phyloP scores from a whole-genome alignment of 2,888 invertebrate species.

The Lymantria monacha region DNA sequence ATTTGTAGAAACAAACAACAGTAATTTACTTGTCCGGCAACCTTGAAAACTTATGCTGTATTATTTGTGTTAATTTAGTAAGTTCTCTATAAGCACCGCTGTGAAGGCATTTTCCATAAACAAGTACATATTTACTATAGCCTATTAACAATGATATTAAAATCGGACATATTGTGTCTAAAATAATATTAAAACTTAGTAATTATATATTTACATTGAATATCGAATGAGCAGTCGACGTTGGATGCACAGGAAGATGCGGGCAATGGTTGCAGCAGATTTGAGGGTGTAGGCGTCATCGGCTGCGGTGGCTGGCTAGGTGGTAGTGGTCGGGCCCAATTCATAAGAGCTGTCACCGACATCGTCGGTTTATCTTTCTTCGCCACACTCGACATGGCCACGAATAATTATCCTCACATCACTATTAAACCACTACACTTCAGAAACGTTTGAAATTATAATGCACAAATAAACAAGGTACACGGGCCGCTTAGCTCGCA shows the following conservation, averaged over 20 bases:
- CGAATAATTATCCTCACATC: constrained; percentile 76
- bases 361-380: constrained; percentile 94
- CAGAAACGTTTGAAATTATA: constrained; percentile 34
- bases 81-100: constrained; percentile 6
- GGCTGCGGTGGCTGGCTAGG: constrained; percentile 62
- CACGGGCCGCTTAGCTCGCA: constrained; percentile 33
- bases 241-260: constrained; percentile 57
- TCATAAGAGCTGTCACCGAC: constrained; percentile 92
- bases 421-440: constrained; percentile 63
- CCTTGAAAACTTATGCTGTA: constrained; percentile 21
- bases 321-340: constrained; percentile 83
- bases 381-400: constrained; percentile 84
- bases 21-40: constrained; percentile 6
- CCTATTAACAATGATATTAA: too few relatives aligned
- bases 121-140: constrained; percentile 4
- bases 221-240: constrained; percentile 72
- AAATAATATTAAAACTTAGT: not conserved
- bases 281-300: constrained; percentile 50
- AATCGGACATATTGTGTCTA: too few relatives aligned
- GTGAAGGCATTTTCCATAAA: constrained; percentile 6
- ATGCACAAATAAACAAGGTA: constrained; percentile 46
- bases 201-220: constrained; percentile 69
- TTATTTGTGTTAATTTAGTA: constrained; percentile 19
- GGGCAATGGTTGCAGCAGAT: constrained; percentile 38
- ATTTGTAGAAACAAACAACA: constrained; percentile 16